Conservation (phyloP, 2,888 invertebrate species). For the Thymelicus acteon region DNA sequence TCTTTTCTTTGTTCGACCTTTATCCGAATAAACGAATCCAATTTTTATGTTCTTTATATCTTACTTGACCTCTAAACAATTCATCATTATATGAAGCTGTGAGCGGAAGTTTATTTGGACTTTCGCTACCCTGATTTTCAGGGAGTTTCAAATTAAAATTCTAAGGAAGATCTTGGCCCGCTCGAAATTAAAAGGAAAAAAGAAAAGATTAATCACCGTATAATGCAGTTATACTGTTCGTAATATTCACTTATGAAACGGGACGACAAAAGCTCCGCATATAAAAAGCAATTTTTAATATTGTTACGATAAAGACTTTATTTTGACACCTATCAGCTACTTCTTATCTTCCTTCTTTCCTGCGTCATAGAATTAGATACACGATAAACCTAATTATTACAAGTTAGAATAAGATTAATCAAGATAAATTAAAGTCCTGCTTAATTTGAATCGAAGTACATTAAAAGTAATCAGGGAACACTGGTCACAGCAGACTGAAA, state of each 20-base stretch:
- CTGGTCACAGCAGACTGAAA: no score
- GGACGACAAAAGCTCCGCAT: no score
- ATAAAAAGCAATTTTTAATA: no score
- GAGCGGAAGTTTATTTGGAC: slow-evolving; percentile 32
- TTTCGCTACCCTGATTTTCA: slow-evolving; percentile 24
- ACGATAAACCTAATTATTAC: no score
- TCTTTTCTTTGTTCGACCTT: slow-evolving; percentile 11
- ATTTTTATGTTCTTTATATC: slow-evolving; percentile 30
- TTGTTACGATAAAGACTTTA: no score
- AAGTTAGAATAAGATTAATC: no score
- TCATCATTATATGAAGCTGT: slow-evolving; percentile 32
- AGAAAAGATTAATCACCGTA: slow-evolving; percentile 9
- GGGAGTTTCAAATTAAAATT: slow-evolving; percentile 30
- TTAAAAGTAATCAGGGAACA: no score
- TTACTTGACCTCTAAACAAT: slow-evolving; percentile 30
- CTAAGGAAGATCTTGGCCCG: slow-evolving; percentile 1
- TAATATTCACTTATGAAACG: slow-evolving; percentile 1
- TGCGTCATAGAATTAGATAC: no score
- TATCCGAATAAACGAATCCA: slow-evolving; percentile 26
- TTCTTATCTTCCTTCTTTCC: no score
- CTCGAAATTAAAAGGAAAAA: slow-evolving; percentile 1
- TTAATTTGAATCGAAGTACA: no score
- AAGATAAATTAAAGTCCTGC: no score
- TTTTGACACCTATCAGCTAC: no score
- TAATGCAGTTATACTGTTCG: background rate